Evolutionary conservation across 2,888 invertebrate species (phyloP).

Genomic region (Brachyptera putata): DNA sequence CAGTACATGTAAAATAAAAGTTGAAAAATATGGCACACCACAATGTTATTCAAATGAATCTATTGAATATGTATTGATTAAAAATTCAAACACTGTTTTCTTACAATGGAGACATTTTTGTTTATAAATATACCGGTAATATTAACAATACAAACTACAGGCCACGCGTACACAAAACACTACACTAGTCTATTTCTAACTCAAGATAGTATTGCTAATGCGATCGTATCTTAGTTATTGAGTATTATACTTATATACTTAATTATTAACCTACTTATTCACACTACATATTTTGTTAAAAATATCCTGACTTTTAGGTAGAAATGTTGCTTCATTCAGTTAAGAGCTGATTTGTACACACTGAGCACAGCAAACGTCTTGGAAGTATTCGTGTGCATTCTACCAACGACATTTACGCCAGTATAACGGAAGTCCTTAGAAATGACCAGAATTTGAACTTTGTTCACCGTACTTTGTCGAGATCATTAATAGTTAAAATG

Average conservation of each 20-base stretch:
- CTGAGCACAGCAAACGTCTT: conserved; percentile 6
- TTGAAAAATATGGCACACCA: conserved; percentile 8
- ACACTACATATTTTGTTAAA: conserved; percentile 5
- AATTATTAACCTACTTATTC: background rate
- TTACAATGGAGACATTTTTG: too few species aligned
- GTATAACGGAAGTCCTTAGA: background rate
- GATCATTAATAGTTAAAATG: too few species aligned
- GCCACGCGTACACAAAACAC: conserved; percentile 17
- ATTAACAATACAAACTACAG: conserved; percentile 13
- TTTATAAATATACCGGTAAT: too few species aligned
- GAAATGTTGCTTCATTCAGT: conserved; percentile 14
- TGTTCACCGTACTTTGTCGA: too few species aligned
- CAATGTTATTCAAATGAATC: too few species aligned
- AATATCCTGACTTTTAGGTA: conserved; percentile 14
- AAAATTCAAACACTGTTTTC: too few species aligned
- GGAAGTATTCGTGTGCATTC: conserved; percentile 8
- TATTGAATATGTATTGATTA: too few species aligned
- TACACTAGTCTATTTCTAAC: background rate
- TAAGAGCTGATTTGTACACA: conserved; percentile 1
- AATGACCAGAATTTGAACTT: too few species aligned
- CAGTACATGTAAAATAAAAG: too few species aligned
- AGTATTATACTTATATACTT: background rate
- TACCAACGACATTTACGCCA: conserved; percentile 3
- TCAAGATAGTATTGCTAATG: background rate
- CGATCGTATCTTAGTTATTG: background rate